Percentiles rank a stretch among this genome's conserved stretches.
phyloP scores from a whole-genome alignment of 2,113 vertebrate species.

The Nothoprocta perdicaria region DNA sequence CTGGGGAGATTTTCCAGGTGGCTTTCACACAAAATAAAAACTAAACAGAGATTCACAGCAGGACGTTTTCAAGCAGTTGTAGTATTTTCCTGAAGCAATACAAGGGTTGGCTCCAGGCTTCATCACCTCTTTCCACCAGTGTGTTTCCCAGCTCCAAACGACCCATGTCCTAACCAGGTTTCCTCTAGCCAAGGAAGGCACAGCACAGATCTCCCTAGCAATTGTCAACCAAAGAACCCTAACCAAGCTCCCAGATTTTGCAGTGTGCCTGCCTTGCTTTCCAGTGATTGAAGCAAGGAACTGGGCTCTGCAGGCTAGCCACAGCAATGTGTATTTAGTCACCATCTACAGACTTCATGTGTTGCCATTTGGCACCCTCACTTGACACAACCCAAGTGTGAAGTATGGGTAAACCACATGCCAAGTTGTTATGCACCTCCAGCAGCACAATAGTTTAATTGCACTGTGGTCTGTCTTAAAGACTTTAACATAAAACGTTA shows the following conservation, averaged over 20 bases:
- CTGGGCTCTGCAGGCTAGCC: neutral
- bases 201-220: neutral
- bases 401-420: conserved; percentile 60
- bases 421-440: conserved; percentile 56
- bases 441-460: conserved; percentile 67
- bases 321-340: conserved; percentile 4
- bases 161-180: neutral
- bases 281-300: neutral
- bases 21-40: neutral
- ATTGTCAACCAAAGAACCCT: neutral
- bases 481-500: conserved; percentile 56
- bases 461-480: conserved; percentile 69
- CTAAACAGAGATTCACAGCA: neutral
- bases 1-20: neutral
- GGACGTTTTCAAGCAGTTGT: neutral
- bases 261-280: neutral
- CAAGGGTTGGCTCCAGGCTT: neutral
- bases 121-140: neutral
- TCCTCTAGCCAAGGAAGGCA: neutral
- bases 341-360: neutral
- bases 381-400: conserved; percentile 28
- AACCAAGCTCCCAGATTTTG: neutral
- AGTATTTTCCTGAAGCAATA: neutral
- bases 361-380: conserved; percentile 5
- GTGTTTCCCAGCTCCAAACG: neutral